Evolutionary conservation across 37 sponge, comb jelly and placozoan genomes (phyloP).

Genomic region (Tethya wilhelma): DNA sequence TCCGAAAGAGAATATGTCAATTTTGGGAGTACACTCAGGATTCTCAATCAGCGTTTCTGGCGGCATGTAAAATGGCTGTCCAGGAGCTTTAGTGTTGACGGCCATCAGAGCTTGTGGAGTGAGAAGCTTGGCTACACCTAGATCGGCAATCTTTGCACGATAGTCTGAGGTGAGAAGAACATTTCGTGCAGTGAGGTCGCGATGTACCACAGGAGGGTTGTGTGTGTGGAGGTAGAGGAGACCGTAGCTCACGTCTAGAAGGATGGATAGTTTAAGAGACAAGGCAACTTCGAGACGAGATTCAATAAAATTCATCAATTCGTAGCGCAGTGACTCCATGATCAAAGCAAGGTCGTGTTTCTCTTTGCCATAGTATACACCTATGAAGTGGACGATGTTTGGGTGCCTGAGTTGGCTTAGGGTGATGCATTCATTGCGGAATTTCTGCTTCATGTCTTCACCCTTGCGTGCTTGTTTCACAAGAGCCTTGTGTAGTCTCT

Average conservation of each 20-base stretch:
- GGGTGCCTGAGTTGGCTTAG: slow-evolving; percentile 39
- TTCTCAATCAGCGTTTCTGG: neutral
- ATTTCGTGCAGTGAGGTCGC: slow-evolving; percentile 10
- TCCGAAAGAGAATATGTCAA: too few species aligned
- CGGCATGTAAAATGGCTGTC: neutral
- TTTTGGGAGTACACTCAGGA: neutral
- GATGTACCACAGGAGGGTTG: slow-evolving; percentile 14
- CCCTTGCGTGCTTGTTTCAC: neutral
- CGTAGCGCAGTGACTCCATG: neutral
- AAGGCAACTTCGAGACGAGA: neutral
- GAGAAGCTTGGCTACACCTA: slow-evolving; percentile 15
- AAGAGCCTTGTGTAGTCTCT: slow-evolving; percentile 12
- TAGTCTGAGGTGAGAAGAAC: neutral
- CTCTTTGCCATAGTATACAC: slow-evolving; percentile 8
- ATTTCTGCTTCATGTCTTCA: neutral
- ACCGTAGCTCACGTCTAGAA: slow-evolving; percentile 27
- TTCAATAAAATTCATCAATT: neutral
- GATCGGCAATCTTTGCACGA: slow-evolving; percentile 32
- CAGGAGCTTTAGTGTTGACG: neutral
- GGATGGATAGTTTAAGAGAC: slow-evolving; percentile 27
- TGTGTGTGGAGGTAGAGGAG: slow-evolving; percentile 21
- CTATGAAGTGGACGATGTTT: slow-evolving; percentile 35
- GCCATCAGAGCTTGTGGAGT: neutral
- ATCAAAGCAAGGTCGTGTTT: slow-evolving; percentile 4
- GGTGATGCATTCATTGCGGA: slow-evolving; percentile 20